Evolutionary conservation across 2,113 vertebrate genomes (phyloP), one percentile per base, ranked within the genome.

Genomic region (Equus przewalskii): DNA sequence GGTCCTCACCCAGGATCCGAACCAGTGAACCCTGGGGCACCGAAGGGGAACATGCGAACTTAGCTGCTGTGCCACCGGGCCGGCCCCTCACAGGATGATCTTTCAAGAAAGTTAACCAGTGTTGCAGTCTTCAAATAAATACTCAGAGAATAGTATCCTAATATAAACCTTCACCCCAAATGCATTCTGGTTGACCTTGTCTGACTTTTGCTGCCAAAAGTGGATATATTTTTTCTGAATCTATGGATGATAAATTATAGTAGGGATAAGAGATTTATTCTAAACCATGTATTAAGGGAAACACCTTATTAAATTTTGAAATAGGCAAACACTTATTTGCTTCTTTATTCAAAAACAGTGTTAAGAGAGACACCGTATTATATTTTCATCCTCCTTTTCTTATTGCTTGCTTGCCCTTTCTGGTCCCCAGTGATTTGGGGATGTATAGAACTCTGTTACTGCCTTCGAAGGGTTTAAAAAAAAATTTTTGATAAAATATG

Each of bases 21-120:
- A 41, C 36, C 36, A 41, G 36, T 41, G 36, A 41, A 41, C 36
- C 36, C 36, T 41, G 36, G 36, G 36, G 36, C 36, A 41, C 36
- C 36, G 36, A 41, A 41, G 36, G 36, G 36, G 36, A 41, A 41
- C 36, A 41, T 41, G 36, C 36, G 3, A 41, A 41, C 36, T 41
- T 41, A 41, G 36, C 36, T 41, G 36, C 36, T 41, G 36, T 41
- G 36, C 36, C 36, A 41, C 36, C 36, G 36, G 36, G 36, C 36
- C 36, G 3, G 36, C 36, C 36, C 36, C 36, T 41, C 26, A 84
- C 8, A 70, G n/a, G 24, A 16, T 33, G 65, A 58, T 75, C 70
- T 92, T 93, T 93, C 62, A 76, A 81, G 81, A 75, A 86, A 94
- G 67, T 73, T 84, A 95, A 93, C 26, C 93, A 73, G 24, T 80